Percentiles rank a stretch among this genome's conserved stretches.
These are phyloP conservation scores for Zoroaster sp. DNA, from an alignment of 53 echinoderm and acorn worm genomes.

Conservation along the genomic window DNA sequence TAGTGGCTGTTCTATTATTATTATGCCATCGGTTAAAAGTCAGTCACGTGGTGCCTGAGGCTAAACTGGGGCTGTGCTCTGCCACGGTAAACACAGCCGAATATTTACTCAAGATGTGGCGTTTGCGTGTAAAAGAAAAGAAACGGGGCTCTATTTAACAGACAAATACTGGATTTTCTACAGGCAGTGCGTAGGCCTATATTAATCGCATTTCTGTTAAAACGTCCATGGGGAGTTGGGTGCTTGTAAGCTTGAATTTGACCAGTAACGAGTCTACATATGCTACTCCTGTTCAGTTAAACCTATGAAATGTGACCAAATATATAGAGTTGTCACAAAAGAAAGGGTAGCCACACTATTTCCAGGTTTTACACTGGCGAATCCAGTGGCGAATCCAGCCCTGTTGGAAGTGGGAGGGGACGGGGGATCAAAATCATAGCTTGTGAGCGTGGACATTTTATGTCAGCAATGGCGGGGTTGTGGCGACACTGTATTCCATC, in stretches of 20 bases:
- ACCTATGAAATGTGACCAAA: too few relatives aligned
- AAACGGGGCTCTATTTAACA: conserved; percentile 1
- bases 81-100: not conserved
- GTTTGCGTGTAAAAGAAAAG: conserved; percentile 22
- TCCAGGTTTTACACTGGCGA: too few relatives aligned
- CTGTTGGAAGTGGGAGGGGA: too few relatives aligned
- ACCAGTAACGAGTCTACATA: not conserved
- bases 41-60: conserved; percentile 19
- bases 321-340: too few relatives aligned
- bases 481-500: not conserved
- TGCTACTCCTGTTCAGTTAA: too few relatives aligned
- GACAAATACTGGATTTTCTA: not conserved
- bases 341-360: too few relatives aligned
- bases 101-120: conserved; percentile 1
- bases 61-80: not conserved
- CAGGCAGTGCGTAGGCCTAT: not conserved
- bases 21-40: conserved; percentile 9
- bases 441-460: too few relatives aligned
- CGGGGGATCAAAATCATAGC: too few relatives aligned
- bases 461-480: not conserved
- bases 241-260: not conserved
- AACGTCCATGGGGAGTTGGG: not conserved
- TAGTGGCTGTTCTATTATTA: not conserved
- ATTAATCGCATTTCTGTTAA: not conserved
- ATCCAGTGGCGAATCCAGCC: too few relatives aligned